Base-by-base conservation (phyloP, 2,113 vertebrate species). In the Dasyprocta punctata region DNA sequence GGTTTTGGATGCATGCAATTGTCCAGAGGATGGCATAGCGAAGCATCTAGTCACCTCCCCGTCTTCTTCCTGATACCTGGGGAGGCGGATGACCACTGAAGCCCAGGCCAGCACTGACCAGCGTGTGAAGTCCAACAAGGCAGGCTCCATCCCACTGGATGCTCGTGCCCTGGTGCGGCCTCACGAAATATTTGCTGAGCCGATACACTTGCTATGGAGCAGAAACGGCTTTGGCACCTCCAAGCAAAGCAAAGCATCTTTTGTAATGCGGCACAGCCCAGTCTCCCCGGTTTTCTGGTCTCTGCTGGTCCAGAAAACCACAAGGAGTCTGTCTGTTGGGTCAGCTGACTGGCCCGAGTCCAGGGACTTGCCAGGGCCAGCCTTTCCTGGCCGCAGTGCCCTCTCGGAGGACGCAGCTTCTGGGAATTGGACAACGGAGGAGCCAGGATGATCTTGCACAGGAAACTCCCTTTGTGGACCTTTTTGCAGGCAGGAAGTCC, bases 221-320 rank as follows among this genome's bases (percentile, higher is more conserved):
- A 84, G 63, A 89, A 86, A n/a, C 0, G 61, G 26, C 8, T 2
- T 16, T 56, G 38, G 33, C 33, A 61, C 47, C 73, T 33, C 47
- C 16, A 0, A 6, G 22, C 60, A 1, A 28, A 36, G 5, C 7
- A 8, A 49, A 65, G 54, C 6, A 3, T 5, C 83, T 58, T 73
- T 36, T 19, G 1, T 30, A 9, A 2, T 0, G 9, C 14, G 22
- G 26, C 49, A 9, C 28, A 60, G 33, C 52, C 69, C 78, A 4
- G 0, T 1, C 20, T 19, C 56, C 73, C 36, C 11, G 2, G 36
- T 24, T 58, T 41, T 28, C 28, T 22, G 2, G 1, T 36, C 67
- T 47, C 90, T 28, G 17, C 69, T 86, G 80, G 80, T 63, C 61
- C 69, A 92, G 86, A 93, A 86, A 95, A 44, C 30, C 28, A 44